Base-by-base conservation (phyloP, 2,797 vertebrate genomes). In the Falco novaeseelandiae region DNA sequence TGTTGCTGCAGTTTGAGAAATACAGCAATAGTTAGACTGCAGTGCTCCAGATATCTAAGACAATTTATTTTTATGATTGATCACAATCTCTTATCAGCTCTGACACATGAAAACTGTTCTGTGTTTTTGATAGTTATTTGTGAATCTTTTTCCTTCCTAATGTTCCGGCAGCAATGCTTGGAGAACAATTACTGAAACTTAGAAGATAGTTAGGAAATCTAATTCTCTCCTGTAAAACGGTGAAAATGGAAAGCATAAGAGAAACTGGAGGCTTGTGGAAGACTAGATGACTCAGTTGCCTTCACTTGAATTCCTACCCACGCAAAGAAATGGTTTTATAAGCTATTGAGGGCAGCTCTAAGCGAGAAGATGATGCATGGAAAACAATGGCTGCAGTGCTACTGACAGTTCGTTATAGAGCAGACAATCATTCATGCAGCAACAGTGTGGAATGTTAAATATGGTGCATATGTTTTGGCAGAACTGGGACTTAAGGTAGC, bases 11-110 rank as follows among this genome's bases (percentile, higher is more conserved):
- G 54, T 73, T 93, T 83, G 52, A 94, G 94, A 94, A 91, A 94
- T 78, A 44, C 40, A 80, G 83, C 80, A 51, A 13, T 30, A 81
- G 83, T 87, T 83, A 72, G 40, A 91, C 69, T 93, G 93, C 84
- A 83, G 72, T 3, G 14, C 49, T 81, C 63, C 59, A 87, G 76
- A 89, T 92, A 87, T 78, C 76, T 87, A 71, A 89, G 77, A 52
- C 66, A 86, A 9, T 95, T 93, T 93, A 55, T 92, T 96, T 92
- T 95, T 94, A 71, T 95, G 93, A 94, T 34, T 70, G 72, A 93
- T 96, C 69, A 12, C 89, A 84, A 62, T 95, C 81, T 94, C 70
- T 91, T 93, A 82, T 65, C 74, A 73, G 13, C 67, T 87, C 72
- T 95, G 88, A 90, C 74, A 86, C 62, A 46, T 83, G 66, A 96